phyloP scores from a whole-genome alignment of 2,797 vertebrate species.

The Somateria mollissima region DNA sequence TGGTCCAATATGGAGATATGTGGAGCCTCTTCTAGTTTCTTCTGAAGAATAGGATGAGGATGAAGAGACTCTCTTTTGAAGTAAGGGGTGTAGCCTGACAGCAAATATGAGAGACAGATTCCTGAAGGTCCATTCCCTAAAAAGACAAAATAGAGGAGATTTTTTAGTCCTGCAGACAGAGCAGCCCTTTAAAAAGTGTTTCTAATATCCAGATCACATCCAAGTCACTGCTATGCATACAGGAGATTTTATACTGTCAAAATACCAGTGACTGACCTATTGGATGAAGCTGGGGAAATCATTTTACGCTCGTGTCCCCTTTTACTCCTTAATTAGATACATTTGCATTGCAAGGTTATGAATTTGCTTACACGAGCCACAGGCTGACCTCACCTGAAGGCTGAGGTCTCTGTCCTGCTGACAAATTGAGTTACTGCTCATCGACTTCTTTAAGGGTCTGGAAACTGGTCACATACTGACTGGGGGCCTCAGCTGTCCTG shows the following conservation, averaged over 20 bases:
- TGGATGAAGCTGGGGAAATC: neutral
- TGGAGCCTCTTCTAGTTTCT: slow-evolving; percentile 75
- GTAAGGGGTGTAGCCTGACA: slow-evolving; percentile 82
- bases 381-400: neutral
- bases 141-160: neutral
- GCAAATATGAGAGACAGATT: slow-evolving; percentile 84
- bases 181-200: neutral
- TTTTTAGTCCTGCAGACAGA: neutral
- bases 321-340: neutral
- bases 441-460: neutral
- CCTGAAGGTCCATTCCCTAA: slow-evolving; percentile 85
- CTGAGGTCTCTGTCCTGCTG: neutral
- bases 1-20: slow-evolving; percentile 79
- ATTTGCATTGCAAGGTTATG: neutral
- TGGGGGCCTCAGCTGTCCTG: neutral
- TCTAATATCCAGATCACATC: neutral
- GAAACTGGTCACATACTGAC: neutral
- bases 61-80: slow-evolving; percentile 72
- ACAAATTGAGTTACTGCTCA: neutral
- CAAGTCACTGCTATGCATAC: neutral
- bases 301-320: neutral
- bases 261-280: neutral
- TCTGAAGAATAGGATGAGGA: slow-evolving; percentile 81
- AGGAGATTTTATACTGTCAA: neutral
- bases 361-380: neutral